A percentile compares a stretch with the other conserved stretches of the same genome.
phyloP scores from a whole-genome alignment of 1,140 invertebrate species.

The Wiebesia pumilae region DNA sequence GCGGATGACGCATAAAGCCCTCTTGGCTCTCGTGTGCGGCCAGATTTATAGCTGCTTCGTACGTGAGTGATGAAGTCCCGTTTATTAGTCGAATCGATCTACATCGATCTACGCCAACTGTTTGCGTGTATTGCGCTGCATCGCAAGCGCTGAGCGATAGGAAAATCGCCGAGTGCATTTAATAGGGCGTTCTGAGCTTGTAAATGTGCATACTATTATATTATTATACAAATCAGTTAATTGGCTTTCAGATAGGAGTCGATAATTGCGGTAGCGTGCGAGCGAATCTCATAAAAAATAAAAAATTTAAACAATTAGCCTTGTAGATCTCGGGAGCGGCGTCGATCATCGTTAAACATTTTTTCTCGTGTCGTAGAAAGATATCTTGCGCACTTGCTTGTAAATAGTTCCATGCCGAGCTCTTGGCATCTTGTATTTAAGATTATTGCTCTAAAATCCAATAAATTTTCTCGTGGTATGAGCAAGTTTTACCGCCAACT shows the following conservation, averaged over 20 bases:
- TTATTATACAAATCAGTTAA: conserved; percentile 18
- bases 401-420: not conserved
- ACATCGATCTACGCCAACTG: not conserved
- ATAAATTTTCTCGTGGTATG: not conserved
- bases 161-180: not conserved
- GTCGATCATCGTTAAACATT: not conserved
- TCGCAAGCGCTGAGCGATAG: not conserved
- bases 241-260: not conserved
- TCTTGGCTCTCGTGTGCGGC: not conserved
- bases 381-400: not conserved
- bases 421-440: not conserved
- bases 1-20: not conserved
- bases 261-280: not conserved
- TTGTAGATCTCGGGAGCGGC: not conserved
- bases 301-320: not conserved
- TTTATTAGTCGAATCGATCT: not conserved
- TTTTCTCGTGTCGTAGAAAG: not conserved
- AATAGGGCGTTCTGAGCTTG: not conserved
- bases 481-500: not conserved
- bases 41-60: not conserved
- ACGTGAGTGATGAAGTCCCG: not conserved
- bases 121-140: not conserved
- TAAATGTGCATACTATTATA: not conserved
- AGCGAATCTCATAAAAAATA: not conserved
- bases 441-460: not conserved